Conservation (phyloP, 2,888 invertebrate genomes). For the Monopis laevigella region DNA sequence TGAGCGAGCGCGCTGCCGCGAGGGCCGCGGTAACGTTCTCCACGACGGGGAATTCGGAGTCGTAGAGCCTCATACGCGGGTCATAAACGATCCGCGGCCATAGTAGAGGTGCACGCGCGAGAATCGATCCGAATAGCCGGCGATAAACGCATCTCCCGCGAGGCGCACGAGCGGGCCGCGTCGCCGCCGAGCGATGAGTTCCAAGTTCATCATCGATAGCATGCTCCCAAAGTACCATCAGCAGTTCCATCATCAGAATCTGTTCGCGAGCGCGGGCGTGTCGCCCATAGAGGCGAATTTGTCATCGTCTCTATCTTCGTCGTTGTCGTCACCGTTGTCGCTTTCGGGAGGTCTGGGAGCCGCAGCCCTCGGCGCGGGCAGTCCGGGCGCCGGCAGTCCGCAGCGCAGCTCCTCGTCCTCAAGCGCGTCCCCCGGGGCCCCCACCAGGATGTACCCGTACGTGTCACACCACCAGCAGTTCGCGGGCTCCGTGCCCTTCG, state of each 20-base stretch:
- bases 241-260: constrained; percentile 73
- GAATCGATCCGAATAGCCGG: constrained; percentile 68
- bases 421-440: constrained; percentile 76
- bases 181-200: constrained; percentile 84
- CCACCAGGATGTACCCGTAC: constrained; percentile 92
- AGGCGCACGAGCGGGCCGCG: constrained; percentile 63
- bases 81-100: constrained; percentile 85
- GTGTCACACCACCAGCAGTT: constrained; percentile 85
- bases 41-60: constrained; percentile 82
- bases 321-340: constrained; percentile 66
- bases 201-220: constrained; percentile 97
- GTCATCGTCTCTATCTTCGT: constrained; percentile 68
- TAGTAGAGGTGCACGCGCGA: constrained; percentile 69
- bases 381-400: constrained; percentile 68
- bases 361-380: constrained; percentile 70
- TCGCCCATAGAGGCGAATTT: constrained; percentile 76
- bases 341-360: constrained; percentile 71
- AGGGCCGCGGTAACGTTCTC: constrained; percentile 57
- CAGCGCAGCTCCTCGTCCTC: constrained; percentile 71
- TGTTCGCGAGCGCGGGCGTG: constrained; percentile 73
- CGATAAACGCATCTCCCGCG: constrained; percentile 65
- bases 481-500: constrained; percentile 73
- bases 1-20: constrained; percentile 46
- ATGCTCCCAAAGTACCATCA: constrained; percentile 95
- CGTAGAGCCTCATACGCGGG: constrained; percentile 87